Base-by-base conservation (phyloP, 2,113 vertebrate species). In the Antechinus flavipes region DNA sequence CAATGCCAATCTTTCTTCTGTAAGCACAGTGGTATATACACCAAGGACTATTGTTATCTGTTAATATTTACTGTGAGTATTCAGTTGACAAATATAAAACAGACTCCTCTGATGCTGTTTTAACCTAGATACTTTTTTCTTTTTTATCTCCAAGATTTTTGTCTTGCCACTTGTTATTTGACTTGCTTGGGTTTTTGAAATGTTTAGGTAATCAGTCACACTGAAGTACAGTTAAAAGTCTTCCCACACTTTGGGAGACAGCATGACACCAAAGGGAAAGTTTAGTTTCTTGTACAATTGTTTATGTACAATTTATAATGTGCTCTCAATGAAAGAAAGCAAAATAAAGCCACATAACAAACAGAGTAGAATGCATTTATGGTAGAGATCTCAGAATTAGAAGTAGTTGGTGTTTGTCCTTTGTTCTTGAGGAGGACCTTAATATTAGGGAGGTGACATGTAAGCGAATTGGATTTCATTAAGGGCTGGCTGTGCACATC, bases 211-310 rank as follows among this genome's bases (percentile, higher is more conserved):
- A 76, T 68, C 10, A 89, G 68, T n/a, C 92, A 91, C 49, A 92
- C 25, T 89, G 42, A 53, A 92, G 58, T 6, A 54, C 22, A 68
- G 11, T 22, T 96, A 68, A 61, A 61, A 22, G 7, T 25, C 16
- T 93, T 96, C 68, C 92, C 23, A 58, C 91, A 12, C 35, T 95
- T 92, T 96, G n/a, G 22, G 19, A 95, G 11, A 91, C 61, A 56
- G 46, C 58, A 42, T 30, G 24, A 56, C 50, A 89, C 91, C 23
- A 23, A 30, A 12, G 24, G 68, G 4, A 92, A 56, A 91, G 90
- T 93, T 11, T 14, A 68, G 58, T 76, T 24, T 24, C n/a, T 84
- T 22, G 5, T 84, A 22, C n/a, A 84, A 42, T 42, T 42, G 68
- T 19, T 84, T 9, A 42, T n/a, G 35, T 42, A 23, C 16, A 42